Evolutionary conservation across 2,888 invertebrate genomes (phyloP).

Genomic region (Octodonta nipae): DNA sequence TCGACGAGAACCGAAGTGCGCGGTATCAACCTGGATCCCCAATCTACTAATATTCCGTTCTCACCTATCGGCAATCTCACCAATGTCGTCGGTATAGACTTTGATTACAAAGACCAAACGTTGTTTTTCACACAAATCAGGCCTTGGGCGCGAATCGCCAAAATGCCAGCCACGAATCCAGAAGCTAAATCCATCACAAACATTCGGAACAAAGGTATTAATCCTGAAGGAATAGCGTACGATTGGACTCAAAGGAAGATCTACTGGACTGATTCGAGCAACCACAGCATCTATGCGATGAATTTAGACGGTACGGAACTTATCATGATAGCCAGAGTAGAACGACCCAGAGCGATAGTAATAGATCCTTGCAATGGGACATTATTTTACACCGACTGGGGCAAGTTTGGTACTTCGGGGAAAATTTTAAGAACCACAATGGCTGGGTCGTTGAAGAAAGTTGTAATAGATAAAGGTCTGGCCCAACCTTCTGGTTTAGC

Average conservation of each 20-base stretch:
- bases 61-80: conserved; percentile 72
- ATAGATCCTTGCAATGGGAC: conserved; percentile 94
- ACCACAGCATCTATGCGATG: conserved; percentile 90
- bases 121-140: conserved; percentile 87
- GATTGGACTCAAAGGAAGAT: conserved; percentile 97
- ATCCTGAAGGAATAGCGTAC: conserved; percentile 87
- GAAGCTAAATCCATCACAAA: conserved; percentile 47
- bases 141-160: conserved; percentile 79
- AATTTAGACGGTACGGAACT: conserved; percentile 75
- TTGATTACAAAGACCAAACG: conserved; percentile 77
- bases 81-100: conserved; percentile 90
- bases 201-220: conserved; percentile 66
- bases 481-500: conserved; percentile 92
- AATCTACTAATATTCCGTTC: conserved; percentile 69
- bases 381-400: conserved; percentile 93
- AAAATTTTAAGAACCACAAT: conserved; percentile 91
- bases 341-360: conserved; percentile 86
- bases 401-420: conserved; percentile 79
- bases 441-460: conserved; percentile 83
- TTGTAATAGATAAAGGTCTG: conserved; percentile 78
- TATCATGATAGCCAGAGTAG: conserved; percentile 85
- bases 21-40: conserved; percentile 77
- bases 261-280: conserved; percentile 94
- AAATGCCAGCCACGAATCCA: conserved; percentile 61
- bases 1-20: conserved; percentile 88